phyloP scores from a whole-genome alignment of 1,140 invertebrate species.

The Drosophila busckii region DNA sequence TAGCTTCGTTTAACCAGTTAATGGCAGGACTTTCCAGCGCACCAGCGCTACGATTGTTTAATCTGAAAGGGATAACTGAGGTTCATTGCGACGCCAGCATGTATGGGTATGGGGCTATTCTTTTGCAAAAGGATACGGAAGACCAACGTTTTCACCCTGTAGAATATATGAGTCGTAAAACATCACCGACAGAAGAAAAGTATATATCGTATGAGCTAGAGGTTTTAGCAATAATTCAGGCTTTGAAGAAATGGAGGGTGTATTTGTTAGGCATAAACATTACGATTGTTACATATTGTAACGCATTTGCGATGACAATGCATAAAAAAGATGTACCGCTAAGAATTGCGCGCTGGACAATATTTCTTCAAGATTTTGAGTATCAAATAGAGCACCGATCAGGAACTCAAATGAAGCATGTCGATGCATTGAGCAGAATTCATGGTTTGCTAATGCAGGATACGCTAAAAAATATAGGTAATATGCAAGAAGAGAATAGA shows the following conservation, averaged over 20 bases:
- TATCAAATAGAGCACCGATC: constrained; percentile 28
- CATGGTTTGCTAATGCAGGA: constrained; percentile 8
- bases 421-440: constrained; percentile 26
- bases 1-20: too few species aligned
- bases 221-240: constrained; percentile 36
- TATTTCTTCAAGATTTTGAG: constrained; percentile 26
- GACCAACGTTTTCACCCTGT: too few species aligned
- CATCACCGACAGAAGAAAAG: too few species aligned
- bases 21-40: too few species aligned
- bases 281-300: constrained; percentile 36
- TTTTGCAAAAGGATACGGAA: too few species aligned
- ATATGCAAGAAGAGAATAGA: constrained; percentile 6
- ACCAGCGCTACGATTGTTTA: too few species aligned
- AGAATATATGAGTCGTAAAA: too few species aligned
- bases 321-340: constrained; percentile 15
- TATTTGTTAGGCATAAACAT: constrained; percentile 29
- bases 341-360: constrained; percentile 18
- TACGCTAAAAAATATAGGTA: constrained; percentile 6
- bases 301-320: constrained; percentile 30
- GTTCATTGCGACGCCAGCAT: too few species aligned
- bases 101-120: too few species aligned
- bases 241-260: constrained; percentile 26
- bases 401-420: constrained; percentile 22
- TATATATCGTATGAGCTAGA: constrained; percentile 59
- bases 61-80: too few species aligned